phyloP scores from a whole-genome alignment of 1,140 invertebrate genomes.

The Stegodyphus dumicola region DNA sequence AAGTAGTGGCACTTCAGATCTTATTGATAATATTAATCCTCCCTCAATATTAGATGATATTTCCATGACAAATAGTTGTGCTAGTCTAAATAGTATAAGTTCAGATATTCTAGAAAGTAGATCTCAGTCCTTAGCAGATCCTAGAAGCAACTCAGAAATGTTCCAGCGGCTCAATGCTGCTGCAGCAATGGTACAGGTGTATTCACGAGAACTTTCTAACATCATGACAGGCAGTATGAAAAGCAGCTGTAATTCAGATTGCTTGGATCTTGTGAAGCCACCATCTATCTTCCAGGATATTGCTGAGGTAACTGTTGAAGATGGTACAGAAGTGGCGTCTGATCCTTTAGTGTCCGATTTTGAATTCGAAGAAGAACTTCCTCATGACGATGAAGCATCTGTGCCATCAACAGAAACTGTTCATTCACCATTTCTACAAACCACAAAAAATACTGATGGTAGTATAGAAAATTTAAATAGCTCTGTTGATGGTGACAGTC shows the following conservation, averaged over 20 bases:
- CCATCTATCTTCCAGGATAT: conserved; percentile 75
- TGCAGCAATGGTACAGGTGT: conserved; percentile 64
- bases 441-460: conserved; percentile 13
- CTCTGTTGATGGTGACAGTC: conserved; percentile 46
- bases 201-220: conserved; percentile 63
- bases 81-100: conserved; percentile 83
- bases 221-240: conserved; percentile 66
- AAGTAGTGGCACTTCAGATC: conserved; percentile 73
- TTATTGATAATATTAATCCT: conserved; percentile 81
- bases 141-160: conserved; percentile 64
- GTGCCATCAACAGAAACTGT: conserved; percentile 53
- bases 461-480: conserved; percentile 57
- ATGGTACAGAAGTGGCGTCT: conserved; percentile 67
- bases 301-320: conserved; percentile 73
- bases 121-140: conserved; percentile 59
- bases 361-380: conserved; percentile 66
- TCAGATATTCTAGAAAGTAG: conserved; percentile 71
- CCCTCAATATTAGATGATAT: conserved; percentile 76
- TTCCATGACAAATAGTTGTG: conserved; percentile 66
- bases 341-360: conserved; percentile 74
- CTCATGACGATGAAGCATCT: conserved; percentile 63
- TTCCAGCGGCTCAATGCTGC: conserved; percentile 64
- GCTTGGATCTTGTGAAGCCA: conserved; percentile 75
- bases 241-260: conserved; percentile 69
- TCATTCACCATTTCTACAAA: conserved; percentile 31